Base-by-base conservation (phyloP, 2,113 vertebrate species). In the Alouatta palliata region DNA sequence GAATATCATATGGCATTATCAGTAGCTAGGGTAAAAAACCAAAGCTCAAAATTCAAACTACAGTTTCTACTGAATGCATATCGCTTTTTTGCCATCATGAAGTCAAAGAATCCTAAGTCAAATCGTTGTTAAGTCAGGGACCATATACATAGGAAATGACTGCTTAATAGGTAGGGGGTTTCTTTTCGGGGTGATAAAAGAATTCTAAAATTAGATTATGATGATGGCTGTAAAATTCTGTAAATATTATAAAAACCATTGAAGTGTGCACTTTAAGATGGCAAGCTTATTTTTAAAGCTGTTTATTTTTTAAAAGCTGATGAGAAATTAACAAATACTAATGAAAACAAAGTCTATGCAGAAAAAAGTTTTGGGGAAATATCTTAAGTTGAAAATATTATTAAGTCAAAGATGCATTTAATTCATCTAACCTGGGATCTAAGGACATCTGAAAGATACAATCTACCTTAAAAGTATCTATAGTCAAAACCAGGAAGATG, bases 211-310 rank as follows among this genome's bases (percentile, higher is more conserved):
- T 73, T 85, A 49, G 71, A 66, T 23, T 90, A 77, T 14, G 14
- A 19, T 91, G 68, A 87, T 45, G 5, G 58, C 10, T 54, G 9
- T 11, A 49, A 23, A 81, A 90, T 30, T 93, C 14, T 70, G 35
- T 90, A 90, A 93, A 54, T 87, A 70, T 19, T 75, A 25, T 71
- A 61, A 84, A 96, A 92, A 64, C 37, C 35, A 91, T 3, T 76
- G 25, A 92, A 87, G n/a, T 58, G 23, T 71, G 70, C 19, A 66
- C 23, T 89, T 89, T 79, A 96, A 83, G 27, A 23, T 25, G 52
- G 52, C 17, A 17, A 52, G 52, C 52, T 52, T 17, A 52, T 52
- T 52, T 52, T 52, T 52, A 52, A 52, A 52, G 52, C 16, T 52
- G 52, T 52, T 52, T 52, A 52, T 52, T 52, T 52, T 52, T 52